Evolutionary conservation across 2,888 invertebrate genomes (phyloP).

Genomic region (Clistopyga incitator): DNA sequence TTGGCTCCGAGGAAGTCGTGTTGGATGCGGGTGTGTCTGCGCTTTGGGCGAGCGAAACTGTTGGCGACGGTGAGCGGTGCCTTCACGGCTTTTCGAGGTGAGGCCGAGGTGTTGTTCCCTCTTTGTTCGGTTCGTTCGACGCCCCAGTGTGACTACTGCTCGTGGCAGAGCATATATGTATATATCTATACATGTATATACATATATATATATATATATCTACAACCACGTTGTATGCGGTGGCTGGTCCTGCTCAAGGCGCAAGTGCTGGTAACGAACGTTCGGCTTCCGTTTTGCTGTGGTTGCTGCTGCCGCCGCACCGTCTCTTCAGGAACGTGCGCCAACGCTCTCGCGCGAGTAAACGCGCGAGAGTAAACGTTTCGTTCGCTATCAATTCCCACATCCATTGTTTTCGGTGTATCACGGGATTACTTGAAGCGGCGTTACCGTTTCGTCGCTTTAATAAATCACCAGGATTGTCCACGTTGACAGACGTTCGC

Average conservation of each 20-base stretch:
- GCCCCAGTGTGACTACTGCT: constrained; percentile 48
- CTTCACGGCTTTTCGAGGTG: constrained; percentile 55
- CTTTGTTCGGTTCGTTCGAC: constrained; percentile 62
- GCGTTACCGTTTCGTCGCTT: constrained; percentile 68
- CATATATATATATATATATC: not conserved
- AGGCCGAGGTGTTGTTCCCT: constrained; percentile 58
- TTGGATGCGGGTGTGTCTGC: constrained; percentile 48
- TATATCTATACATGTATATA: no score
- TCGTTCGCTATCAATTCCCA: constrained; percentile 73
- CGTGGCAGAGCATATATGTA: constrained; percentile 4
- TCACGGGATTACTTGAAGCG: constrained; percentile 62
- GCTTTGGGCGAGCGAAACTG: constrained; percentile 52
- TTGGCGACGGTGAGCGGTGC: constrained; percentile 41
- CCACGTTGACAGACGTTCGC: constrained; percentile 57
- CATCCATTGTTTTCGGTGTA: constrained; percentile 76
- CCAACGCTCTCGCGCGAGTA: not conserved
- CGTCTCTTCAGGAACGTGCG: not conserved
- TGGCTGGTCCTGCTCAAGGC: constrained; percentile 29
- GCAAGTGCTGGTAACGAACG: constrained; percentile 64
- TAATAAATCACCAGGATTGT: constrained; percentile 59
- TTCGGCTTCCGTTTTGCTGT: constrained; percentile 61
- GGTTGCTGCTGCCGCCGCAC: constrained; percentile 29
- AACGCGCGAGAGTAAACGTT: constrained; percentile 64
- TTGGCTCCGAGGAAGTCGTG: constrained; percentile 5
- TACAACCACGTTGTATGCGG: not conserved